Conservation (phyloP, 2,797 vertebrate species). For the Hydrolagus colliei region DNA sequence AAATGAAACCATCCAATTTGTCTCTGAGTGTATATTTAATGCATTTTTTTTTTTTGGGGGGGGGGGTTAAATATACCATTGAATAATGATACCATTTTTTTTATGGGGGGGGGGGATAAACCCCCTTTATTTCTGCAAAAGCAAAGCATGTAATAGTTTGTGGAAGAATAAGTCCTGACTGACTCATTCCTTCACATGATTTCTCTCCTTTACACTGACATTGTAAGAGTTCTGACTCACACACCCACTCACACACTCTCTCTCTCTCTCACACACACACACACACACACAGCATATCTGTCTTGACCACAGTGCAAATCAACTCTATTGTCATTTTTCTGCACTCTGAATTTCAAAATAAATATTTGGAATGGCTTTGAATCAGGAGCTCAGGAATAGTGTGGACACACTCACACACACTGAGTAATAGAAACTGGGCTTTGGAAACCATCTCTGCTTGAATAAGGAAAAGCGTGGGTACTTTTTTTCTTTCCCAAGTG, state of each 20-base stretch:
- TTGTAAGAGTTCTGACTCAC: background rate
- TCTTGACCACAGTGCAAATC: background rate
- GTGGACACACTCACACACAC: background rate
- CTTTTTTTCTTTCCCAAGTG: too few relatives aligned
- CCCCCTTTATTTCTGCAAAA: too few relatives aligned
- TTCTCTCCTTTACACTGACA: too few relatives aligned
- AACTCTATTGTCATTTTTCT: background rate
- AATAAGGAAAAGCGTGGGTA: background rate
- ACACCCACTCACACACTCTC: background rate
- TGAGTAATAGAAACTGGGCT: background rate
- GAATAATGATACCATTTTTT: too few relatives aligned
- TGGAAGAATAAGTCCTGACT: too few relatives aligned
- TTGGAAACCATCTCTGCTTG: background rate
- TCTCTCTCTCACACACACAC: background rate
- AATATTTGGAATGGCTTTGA: background rate
- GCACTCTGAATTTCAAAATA: background rate
- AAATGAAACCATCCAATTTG: too few relatives aligned
- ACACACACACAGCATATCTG: background rate
- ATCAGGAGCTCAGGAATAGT: background rate
- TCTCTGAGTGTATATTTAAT: too few relatives aligned
- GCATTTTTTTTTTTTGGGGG: too few relatives aligned
- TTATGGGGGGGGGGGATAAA: too few relatives aligned
- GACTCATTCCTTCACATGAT: too few relatives aligned
- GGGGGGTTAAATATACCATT: too few relatives aligned
- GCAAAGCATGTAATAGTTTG: too few relatives aligned